These are phyloP conservation scores for Mactromeris polynyma DNA, from an alignment of 2,888 invertebrate species.

Conservation along the genomic window DNA sequence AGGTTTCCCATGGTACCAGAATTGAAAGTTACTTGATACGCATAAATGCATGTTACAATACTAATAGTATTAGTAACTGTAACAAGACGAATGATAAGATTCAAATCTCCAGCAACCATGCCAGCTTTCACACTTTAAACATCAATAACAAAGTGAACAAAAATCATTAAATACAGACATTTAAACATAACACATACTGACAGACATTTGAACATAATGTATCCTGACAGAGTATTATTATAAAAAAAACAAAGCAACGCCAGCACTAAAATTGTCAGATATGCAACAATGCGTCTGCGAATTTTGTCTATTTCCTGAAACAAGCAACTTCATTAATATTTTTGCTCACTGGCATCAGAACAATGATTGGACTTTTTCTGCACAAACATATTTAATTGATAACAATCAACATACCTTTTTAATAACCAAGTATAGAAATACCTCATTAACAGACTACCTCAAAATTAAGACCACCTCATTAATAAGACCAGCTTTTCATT, in stretches of 20 bases:
- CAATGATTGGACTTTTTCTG: background rate
- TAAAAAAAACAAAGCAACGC: background rate
- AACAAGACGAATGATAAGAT: too few species aligned
- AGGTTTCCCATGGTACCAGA: too few species aligned
- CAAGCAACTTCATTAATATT: conserved; percentile 8
- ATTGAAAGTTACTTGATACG: too few species aligned
- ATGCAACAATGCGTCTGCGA: background rate
- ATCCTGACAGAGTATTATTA: background rate
- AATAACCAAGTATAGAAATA: background rate
- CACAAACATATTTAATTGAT: background rate
- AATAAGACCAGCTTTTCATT: too few species aligned
- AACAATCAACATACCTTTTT: background rate
- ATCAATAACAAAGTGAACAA: background rate
- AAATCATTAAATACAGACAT: conserved; percentile 6
- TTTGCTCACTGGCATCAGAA: background rate
- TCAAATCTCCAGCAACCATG: too few species aligned
- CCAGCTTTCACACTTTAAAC: background rate
- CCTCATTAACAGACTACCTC: too few species aligned
- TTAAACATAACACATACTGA: background rate
- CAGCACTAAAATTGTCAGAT: background rate
- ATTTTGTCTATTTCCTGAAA: conserved; percentile 1
- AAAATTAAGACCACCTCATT: too few species aligned
- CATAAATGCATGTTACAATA: too few species aligned
- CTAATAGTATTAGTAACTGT: too few species aligned
- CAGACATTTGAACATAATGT: background rate